phyloP scores from a whole-genome alignment of 2,113 vertebrate species.

The Rhineura floridana region DNA sequence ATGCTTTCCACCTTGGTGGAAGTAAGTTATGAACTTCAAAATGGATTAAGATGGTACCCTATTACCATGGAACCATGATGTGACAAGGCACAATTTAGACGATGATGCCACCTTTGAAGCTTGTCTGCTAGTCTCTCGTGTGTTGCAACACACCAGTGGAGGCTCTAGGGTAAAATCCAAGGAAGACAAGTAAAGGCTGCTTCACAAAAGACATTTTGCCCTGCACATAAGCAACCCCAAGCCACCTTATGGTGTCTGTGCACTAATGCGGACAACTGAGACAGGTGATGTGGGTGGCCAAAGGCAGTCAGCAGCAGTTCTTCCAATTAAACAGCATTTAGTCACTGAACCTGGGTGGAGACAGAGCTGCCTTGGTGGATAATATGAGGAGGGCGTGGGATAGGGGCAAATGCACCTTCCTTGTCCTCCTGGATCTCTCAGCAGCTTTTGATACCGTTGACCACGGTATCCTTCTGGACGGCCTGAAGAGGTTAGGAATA shows the following conservation, averaged over 20 bases:
- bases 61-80: constrained; percentile 60
- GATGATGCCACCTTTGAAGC: constrained; percentile 62
- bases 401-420: too few relatives aligned
- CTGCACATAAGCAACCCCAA: background rate
- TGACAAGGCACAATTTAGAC: constrained; percentile 75
- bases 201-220: background rate
- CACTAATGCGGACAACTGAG: background rate
- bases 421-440: too few relatives aligned
- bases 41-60: constrained; percentile 33
- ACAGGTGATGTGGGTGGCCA: background rate
- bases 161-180: background rate
- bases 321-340: background rate
- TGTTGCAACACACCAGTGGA: background rate
- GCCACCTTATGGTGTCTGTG: background rate
- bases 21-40: constrained; percentile 48
- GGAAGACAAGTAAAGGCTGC: background rate
- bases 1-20: constrained; percentile 36
- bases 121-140: constrained; percentile 38
- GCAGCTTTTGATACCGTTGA: too few relatives aligned
- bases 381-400: too few relatives aligned
- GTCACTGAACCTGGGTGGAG: background rate
- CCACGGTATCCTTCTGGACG: too few relatives aligned
- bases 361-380: background rate
- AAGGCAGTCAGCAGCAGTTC: background rate
- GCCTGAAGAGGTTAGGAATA: too few relatives aligned